phyloP scores from a whole-genome alignment of 2,888 invertebrate species.

The Idaea aversata region DNA sequence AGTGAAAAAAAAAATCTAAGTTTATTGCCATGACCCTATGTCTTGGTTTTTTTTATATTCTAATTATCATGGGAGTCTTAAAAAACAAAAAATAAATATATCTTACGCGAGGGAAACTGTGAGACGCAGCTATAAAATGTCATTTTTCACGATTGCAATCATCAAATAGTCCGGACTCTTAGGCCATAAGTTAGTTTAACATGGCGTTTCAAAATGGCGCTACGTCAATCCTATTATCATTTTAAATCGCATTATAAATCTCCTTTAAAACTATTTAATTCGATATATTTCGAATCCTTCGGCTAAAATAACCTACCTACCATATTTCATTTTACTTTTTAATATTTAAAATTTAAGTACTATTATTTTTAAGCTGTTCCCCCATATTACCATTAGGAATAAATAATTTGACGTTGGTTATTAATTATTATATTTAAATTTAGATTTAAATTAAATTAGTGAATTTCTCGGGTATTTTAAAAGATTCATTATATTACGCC shows the following conservation, averaged over 20 bases:
- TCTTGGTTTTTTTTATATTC: no score
- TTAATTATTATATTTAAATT: conserved; percentile 51
- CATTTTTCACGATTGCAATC: no score
- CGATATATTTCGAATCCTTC: conserved; percentile 1
- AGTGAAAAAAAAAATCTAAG: no score
- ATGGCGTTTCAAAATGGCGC: conserved; percentile 1
- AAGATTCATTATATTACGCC: background rate
- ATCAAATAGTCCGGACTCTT: background rate
- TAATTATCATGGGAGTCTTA: no score
- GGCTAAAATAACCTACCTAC: background rate
- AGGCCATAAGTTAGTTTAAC: no score
- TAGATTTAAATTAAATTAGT: conserved; percentile 30
- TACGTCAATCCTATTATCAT: background rate
- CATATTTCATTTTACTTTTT: conserved; percentile 43
- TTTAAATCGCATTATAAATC: background rate
- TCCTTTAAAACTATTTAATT: background rate
- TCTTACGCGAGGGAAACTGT: no score
- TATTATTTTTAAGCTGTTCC: conserved; percentile 72
- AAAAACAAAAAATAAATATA: no score
- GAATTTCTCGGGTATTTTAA: conserved; percentile 11
- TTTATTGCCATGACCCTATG: no score
- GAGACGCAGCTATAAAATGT: no score
- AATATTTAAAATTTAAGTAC: conserved; percentile 61
- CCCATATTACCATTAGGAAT: conserved; percentile 70
- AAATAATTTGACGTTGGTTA: conserved; percentile 66